Base-by-base conservation (phyloP, 1,140 invertebrate species). In the Bombus confusus region DNA sequence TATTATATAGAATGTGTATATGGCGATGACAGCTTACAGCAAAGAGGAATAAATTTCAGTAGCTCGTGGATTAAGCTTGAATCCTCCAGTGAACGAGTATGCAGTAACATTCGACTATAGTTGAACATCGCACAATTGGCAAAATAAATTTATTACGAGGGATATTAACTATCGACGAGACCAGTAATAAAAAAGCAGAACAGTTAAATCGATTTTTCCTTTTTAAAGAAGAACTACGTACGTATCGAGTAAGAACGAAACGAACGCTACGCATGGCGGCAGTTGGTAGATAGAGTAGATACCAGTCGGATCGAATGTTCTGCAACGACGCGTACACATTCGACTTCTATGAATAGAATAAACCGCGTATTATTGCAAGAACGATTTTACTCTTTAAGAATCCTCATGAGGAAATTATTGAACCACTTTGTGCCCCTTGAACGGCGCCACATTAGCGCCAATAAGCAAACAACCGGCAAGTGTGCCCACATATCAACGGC, bases 381-480 rank as follows among this genome's bases (percentile, higher is more conserved):
- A 68, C 79, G 69, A 39, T 74, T 80, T 81, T 75, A 85, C 76
- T 77, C 71, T 68, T 86, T 75, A 88, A 86, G 88, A 83, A 83
- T 80, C 77, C 88, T 88, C 81, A 79, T 68, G 88, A 81, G 86
- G 82, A 89, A 90, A 90, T 89, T 83, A 90, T 90, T 84, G 88
- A 82, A 89, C 71, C 87, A 88, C 88, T 89, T 89, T 83, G 80
- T 89, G 88, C 87, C 87, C 85, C 80, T 89, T 80, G 87, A 89
- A 89, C 88, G 88, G 88, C 88, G 88, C 88, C 88, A 89, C 87
- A 89, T 89, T 88, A 89, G 85, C 87, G 88, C 82, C 80, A 89
- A 89, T 89, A 89, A 89, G 88, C 88, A 89, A 89, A 89, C 87
- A 87, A 89, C 79, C 81, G 62, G 28, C 71, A 71, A 74, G 84